Evolutionary conservation across 2,113 vertebrate species (phyloP).

Genomic region (Spea multiplicata): DNA sequence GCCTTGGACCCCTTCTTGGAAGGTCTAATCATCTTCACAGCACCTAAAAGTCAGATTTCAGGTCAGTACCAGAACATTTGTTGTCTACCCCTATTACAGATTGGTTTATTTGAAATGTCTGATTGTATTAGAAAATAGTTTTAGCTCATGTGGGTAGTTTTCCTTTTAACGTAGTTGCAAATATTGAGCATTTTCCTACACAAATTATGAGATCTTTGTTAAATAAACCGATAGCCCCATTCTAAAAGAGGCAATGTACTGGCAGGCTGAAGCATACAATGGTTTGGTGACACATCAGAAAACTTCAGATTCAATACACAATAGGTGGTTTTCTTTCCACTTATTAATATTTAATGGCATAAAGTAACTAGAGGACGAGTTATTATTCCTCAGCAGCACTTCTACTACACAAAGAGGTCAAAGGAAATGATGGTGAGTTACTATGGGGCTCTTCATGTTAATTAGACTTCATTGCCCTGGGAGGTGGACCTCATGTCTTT

Average conservation of each 20-base stretch:
- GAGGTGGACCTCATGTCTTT: constrained; percentile 6
- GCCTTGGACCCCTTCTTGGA: constrained; percentile 73
- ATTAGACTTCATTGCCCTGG: constrained; percentile 30
- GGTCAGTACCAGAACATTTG: constrained; percentile 65
- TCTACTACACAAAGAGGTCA: constrained; percentile 44
- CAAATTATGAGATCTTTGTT: background rate
- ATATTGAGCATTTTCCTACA: constrained; percentile 2
- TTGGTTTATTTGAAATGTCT: too few relatives aligned
- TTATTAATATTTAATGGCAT: constrained; percentile 62
- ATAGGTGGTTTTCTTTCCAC: constrained; percentile 54
- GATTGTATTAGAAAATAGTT: too few relatives aligned
- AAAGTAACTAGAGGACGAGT: constrained; percentile 54
- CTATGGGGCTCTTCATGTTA: constrained; percentile 39
- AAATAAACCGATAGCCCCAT: constrained; percentile 4
- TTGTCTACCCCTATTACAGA: constrained; percentile 54
- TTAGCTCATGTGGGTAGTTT: constrained; percentile 11
- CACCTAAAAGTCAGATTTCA: constrained; percentile 75
- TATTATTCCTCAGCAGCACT: constrained; percentile 45
- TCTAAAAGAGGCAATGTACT: constrained; percentile 7
- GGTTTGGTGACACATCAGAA: constrained; percentile 35
- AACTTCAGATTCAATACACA: constrained; percentile 57
- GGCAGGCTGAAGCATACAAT: constrained; percentile 20
- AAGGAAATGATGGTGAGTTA: constrained; percentile 23
- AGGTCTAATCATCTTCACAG: constrained; percentile 76
- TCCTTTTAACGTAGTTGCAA: constrained; percentile 53